phyloP scores from a whole-genome alignment of 2,797 vertebrate genomes.

The Spondyliosoma cantharus region DNA sequence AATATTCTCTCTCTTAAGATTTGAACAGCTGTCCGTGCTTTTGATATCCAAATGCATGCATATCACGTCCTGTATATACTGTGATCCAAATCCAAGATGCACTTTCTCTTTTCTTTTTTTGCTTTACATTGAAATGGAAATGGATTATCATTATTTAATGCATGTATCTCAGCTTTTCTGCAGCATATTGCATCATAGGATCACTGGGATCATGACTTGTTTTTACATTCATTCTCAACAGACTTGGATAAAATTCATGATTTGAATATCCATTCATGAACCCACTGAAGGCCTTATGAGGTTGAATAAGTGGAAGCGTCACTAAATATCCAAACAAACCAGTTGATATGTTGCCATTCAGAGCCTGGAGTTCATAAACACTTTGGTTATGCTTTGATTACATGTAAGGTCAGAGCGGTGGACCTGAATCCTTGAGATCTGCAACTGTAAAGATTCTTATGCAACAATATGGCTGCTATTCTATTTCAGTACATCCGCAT shows the following conservation, averaged over 20 bases:
- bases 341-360: conserved; percentile 45
- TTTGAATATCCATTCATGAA: conserved; percentile 21
- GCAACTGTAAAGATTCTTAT: background rate
- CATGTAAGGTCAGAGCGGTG: conserved; percentile 44
- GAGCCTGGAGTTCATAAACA: conserved; percentile 17
- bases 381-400: conserved; percentile 20
- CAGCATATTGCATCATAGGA: background rate
- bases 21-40: conserved; percentile 55
- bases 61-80: conserved; percentile 21
- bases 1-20: conserved; percentile 54
- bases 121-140: background rate
- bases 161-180: conserved; percentile 8
- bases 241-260: conserved; percentile 10
- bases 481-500: background rate
- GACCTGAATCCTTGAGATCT: conserved; percentile 20
- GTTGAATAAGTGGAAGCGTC: conserved; percentile 13
- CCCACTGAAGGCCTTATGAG: background rate
- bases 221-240: background rate
- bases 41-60: conserved; percentile 42
- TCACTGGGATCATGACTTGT: background rate
- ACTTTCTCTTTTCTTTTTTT: conserved; percentile 8
- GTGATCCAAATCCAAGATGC: conserved; percentile 12
- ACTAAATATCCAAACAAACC: background rate
- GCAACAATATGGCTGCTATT: conserved; percentile 2
- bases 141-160: background rate